Evolutionary conservation across 2,888 invertebrate genomes (phyloP).

Genomic region (Gryllus longicercus): DNA sequence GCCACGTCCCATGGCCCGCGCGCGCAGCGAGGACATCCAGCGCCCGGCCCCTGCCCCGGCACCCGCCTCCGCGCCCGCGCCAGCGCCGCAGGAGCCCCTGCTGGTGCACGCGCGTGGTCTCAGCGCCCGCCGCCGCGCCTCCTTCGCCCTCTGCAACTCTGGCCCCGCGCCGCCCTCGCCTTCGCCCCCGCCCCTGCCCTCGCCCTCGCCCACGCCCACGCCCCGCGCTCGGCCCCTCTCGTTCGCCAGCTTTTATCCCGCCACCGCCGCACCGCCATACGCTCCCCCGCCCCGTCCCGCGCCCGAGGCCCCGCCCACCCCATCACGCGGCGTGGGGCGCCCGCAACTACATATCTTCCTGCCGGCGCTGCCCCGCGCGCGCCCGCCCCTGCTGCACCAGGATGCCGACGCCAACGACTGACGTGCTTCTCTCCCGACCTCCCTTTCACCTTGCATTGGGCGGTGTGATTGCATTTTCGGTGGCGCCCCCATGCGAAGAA

Average conservation of each 20-base stretch:
- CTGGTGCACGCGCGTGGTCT: slow-evolving; percentile 4
- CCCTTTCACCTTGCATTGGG: too few species aligned
- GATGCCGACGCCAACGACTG: slow-evolving; percentile 11
- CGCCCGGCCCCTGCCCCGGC: background rate
- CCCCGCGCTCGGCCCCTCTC: too few species aligned
- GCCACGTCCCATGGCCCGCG: background rate
- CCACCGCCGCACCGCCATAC: slow-evolving; percentile 8
- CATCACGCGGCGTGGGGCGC: slow-evolving; percentile 29
- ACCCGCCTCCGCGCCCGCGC: background rate
- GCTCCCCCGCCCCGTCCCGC: background rate
- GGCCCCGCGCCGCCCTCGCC: slow-evolving; percentile 4
- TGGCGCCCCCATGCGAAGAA: too few species aligned
- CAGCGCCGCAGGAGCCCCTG: slow-evolving; percentile 4
- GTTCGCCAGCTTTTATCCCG: background rate
- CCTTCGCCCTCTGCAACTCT: slow-evolving; percentile 20
- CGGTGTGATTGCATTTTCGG: too few species aligned
- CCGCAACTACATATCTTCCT: slow-evolving; percentile 67
- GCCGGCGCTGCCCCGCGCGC: slow-evolving; percentile 32
- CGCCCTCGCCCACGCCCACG: background rate
- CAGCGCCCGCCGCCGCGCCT: slow-evolving; percentile 23
- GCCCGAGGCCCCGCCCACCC: background rate
- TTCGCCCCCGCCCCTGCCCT: slow-evolving; percentile 20
- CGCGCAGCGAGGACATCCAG: background rate
- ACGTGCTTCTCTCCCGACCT: background rate
- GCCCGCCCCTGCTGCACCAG: background rate